phyloP scores from a whole-genome alignment of 2,888 invertebrate genomes.

The Rosalia funebris region DNA sequence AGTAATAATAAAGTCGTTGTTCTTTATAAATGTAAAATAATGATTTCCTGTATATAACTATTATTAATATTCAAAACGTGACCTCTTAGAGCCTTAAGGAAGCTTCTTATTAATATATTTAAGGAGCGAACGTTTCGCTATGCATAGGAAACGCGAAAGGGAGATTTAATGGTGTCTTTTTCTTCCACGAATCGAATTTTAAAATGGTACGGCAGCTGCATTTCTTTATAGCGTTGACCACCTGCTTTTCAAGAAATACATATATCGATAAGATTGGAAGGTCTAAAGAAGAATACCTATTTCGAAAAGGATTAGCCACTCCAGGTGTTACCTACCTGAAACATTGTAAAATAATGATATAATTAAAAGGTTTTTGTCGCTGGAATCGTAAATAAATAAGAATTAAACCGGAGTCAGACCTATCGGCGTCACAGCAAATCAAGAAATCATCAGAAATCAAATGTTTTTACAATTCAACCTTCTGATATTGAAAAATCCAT shows the following conservation, averaged over 20 bases:
- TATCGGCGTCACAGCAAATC: no score
- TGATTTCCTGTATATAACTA: slow-evolving; percentile 10
- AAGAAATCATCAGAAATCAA: no score
- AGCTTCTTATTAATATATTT: slow-evolving; percentile 15
- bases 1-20: not conserved
- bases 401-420: no score
- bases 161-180: slow-evolving; percentile 12
- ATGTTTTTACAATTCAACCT: no score
- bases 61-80: slow-evolving; percentile 14
- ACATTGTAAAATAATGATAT: no score
- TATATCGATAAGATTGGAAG: not conserved
- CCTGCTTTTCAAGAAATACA: slow-evolving; percentile 22
- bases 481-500: no score
- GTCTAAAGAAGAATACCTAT: no score
- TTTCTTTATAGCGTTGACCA: slow-evolving; percentile 20
- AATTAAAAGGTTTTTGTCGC: no score
- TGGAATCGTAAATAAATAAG: no score
- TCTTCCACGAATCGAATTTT: slow-evolving; percentile 18
- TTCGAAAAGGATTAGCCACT: no score
- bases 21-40: slow-evolving; percentile 9
- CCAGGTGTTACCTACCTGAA: no score
- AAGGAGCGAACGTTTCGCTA: slow-evolving; percentile 18
- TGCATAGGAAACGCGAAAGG: slow-evolving; percentile 21
- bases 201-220: slow-evolving; percentile 29
- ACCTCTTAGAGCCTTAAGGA: slow-evolving; percentile 1